A percentile compares a stretch with the other conserved stretches of the same genome.
Conservation (phyloP, 2,888 invertebrate species). For the Chrysina gloriosa region DNA sequence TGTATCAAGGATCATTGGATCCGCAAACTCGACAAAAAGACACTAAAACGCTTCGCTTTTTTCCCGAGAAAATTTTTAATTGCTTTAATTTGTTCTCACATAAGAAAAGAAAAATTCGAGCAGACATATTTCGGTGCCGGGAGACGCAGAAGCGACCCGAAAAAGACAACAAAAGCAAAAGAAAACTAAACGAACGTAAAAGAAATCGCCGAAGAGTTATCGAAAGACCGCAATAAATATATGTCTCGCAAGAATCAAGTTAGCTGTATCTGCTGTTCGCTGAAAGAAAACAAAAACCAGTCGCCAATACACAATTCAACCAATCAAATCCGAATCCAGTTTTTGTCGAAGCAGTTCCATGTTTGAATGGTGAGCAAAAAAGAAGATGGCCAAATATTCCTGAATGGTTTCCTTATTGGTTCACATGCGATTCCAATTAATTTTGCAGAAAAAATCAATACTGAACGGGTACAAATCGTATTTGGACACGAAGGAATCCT, state of each 20-base stretch:
- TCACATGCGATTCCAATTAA: conserved; percentile 53
- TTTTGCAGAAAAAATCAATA: conserved; percentile 47
- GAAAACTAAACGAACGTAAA: conserved; percentile 19
- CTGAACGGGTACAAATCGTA: conserved; percentile 52
- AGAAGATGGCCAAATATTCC: conserved; percentile 42
- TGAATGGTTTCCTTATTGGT: conserved; percentile 54
- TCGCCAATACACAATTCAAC: conserved; percentile 61
- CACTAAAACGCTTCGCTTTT: conserved; percentile 33
- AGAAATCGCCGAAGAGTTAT: conserved; percentile 40
- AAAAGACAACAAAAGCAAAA: conserved; percentile 15
- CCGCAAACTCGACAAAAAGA: conserved; percentile 26
- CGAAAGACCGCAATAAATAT: conserved; percentile 44
- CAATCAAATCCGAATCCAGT: conserved; percentile 60
- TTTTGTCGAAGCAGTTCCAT: conserved; percentile 56
- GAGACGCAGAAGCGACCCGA: conserved; percentile 20
- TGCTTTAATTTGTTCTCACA: conserved; percentile 45
- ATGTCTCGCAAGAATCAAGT: conserved; percentile 40
- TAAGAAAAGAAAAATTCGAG: conserved; percentile 38
- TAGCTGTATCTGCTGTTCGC: conserved; percentile 41
- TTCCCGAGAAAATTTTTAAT: conserved; percentile 41
- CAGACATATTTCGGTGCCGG: conserved; percentile 33
- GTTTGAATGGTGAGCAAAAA: conserved; percentile 51
- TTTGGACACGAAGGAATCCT: conserved; percentile 49
- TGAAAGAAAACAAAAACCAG: conserved; percentile 58
- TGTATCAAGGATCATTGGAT: conserved; percentile 25